Percentiles rank a stretch among this genome's conserved stretches.
These are phyloP conservation scores for Polyodon spathula DNA, from an alignment of 2,113 vertebrate genomes.

Conservation along the genomic window DNA sequence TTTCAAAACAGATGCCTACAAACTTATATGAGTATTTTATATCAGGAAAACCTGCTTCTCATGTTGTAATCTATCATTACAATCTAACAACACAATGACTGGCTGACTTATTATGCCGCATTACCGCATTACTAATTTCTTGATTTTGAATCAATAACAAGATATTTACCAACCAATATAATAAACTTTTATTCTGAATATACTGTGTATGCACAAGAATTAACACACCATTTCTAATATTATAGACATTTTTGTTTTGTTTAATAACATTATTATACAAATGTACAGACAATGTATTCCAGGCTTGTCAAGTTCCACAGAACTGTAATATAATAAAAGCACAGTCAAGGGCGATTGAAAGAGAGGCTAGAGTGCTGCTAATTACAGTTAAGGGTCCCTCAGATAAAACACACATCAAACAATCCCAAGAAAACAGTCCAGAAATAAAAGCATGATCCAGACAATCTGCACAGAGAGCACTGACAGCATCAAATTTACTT, in stretches of 20 bases:
- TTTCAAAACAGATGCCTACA: too few relatives aligned
- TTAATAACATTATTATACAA: slow-evolving; percentile 93
- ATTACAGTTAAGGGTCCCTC: slow-evolving; percentile 37
- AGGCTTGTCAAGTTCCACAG: slow-evolving; percentile 89
- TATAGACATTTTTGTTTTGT: slow-evolving; percentile 81
- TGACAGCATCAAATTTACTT: slow-evolving; percentile 47
- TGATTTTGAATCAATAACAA: slow-evolving; percentile 14
- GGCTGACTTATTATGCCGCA: too few relatives aligned
- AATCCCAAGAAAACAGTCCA: slow-evolving; percentile 55
- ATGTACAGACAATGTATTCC: slow-evolving; percentile 93
- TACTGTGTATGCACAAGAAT: slow-evolving; percentile 93
- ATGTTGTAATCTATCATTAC: too few relatives aligned
- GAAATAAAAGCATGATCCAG: slow-evolving; percentile 66
- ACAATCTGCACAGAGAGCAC: slow-evolving; percentile 55
- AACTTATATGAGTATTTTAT: too few relatives aligned
- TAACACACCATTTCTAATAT: slow-evolving; percentile 78
- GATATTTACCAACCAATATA: slow-evolving; percentile 32
- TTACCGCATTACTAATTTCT: too few relatives aligned
- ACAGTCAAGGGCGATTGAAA: slow-evolving; percentile 65
- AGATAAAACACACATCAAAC: slow-evolving; percentile 53
- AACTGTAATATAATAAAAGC: slow-evolving; percentile 86
- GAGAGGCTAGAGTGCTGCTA: slow-evolving; percentile 36
- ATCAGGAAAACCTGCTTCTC: too few relatives aligned
- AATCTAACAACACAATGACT: too few relatives aligned
- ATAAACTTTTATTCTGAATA: slow-evolving; percentile 99